Evolutionary conservation across 2,888 invertebrate genomes (phyloP).

Genomic region (Onchidella celtica): DNA sequence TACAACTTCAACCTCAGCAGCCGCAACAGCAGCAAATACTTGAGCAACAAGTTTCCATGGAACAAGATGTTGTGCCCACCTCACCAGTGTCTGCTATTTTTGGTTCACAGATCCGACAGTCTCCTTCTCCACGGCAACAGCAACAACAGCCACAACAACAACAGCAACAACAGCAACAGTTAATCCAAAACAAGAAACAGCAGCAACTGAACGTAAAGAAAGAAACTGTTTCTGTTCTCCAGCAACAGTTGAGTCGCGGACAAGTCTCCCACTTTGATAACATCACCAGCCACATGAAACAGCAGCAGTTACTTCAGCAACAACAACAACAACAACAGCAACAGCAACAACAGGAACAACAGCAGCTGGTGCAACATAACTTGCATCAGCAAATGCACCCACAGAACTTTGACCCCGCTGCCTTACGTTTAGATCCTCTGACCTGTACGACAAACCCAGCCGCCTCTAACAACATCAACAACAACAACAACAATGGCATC

Average conservation of each 20-base stretch:
- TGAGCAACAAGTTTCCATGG: background rate
- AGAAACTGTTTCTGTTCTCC: slow-evolving; percentile 26
- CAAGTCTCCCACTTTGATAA: background rate
- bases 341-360: background rate
- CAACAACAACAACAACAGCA: slow-evolving; percentile 29
- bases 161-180: background rate
- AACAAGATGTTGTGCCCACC: background rate
- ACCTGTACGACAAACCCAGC: slow-evolving; percentile 9
- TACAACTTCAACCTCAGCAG: background rate
- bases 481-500: background rate
- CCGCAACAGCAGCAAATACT: background rate
- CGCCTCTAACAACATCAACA: slow-evolving; percentile 1
- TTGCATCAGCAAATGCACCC: background rate
- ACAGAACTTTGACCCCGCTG: slow-evolving; percentile 9
- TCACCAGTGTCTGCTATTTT: slow-evolving; percentile 4
- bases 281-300: slow-evolving; percentile 18
- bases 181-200: too few species aligned
- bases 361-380: background rate
- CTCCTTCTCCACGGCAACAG: background rate
- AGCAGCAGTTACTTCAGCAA: slow-evolving; percentile 27
- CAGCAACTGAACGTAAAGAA: slow-evolving; percentile 10
- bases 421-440: background rate
- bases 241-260: slow-evolving; percentile 19
- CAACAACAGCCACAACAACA: too few species aligned
- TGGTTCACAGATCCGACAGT: background rate